phyloP scores from a whole-genome alignment of 2,113 vertebrate species.

The Oreochromis tanganicae region DNA sequence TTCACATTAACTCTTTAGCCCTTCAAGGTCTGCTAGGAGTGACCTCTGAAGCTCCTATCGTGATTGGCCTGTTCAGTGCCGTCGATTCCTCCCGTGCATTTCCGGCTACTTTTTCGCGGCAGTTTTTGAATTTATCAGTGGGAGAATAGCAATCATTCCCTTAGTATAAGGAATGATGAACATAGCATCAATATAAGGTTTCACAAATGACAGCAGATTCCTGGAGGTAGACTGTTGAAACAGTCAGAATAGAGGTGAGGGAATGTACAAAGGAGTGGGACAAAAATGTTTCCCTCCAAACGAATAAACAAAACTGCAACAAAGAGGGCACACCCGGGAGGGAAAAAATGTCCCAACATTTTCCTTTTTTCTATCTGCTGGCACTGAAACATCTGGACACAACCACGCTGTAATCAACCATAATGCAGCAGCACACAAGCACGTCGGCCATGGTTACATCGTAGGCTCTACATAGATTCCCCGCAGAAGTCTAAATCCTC shows the following conservation, averaged over 20 bases:
- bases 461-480: too few species aligned
- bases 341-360: neutral
- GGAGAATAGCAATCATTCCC: neutral
- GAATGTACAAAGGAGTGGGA: neutral
- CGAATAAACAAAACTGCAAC: neutral
- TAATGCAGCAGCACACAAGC: neutral
- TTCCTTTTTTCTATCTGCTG: neutral
- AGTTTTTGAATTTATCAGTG: neutral
- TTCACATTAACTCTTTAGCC: neutral
- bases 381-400: neutral
- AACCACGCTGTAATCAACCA: neutral
- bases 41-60: neutral
- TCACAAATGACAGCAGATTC: neutral
- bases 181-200: neutral
- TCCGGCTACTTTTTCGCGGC: rapidly evolving
- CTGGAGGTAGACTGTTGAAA: neutral
- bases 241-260: neutral
- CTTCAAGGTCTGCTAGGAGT: neutral
- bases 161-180: neutral
- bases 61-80: neutral
- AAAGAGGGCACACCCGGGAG: neutral
- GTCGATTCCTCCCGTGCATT: neutral
- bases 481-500: neutral
- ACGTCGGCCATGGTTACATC: neutral
- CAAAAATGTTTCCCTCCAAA: neutral